A percentile compares a stretch with the other conserved stretches of the same genome.
phyloP scores from a whole-genome alignment of 2,113 vertebrate genomes.

The Poeciliopsis turrubarensis region DNA sequence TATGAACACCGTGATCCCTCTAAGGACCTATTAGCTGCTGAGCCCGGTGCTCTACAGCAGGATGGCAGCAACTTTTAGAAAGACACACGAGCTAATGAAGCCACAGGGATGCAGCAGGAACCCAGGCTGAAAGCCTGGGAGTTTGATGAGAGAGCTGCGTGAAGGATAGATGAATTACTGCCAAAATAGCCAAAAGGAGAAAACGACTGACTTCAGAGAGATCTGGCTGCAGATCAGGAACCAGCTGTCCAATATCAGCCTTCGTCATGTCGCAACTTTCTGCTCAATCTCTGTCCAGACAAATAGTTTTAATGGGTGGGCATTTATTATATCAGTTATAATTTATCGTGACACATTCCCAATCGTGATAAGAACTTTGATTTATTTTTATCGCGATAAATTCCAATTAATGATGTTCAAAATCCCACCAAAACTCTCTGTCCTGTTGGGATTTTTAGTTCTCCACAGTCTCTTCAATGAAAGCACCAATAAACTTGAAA shows the following conservation, averaged over 20 bases:
- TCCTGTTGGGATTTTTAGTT: too few relatives aligned
- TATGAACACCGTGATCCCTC: constrained; percentile 44
- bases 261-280: too few relatives aligned
- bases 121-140: not conserved
- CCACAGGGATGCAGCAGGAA: constrained; percentile 40
- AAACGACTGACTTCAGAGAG: not conserved
- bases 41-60: constrained; percentile 9
- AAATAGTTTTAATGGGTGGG: too few relatives aligned
- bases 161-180: constrained; percentile 8
- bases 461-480: too few relatives aligned
- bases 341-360: too few relatives aligned
- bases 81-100: constrained; percentile 61
- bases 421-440: too few relatives aligned
- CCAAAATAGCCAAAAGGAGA: not conserved
- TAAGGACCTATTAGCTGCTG: constrained; percentile 62
- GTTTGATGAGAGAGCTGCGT: constrained; percentile 18
- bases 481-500: too few relatives aligned
- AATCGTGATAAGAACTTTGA: too few relatives aligned
- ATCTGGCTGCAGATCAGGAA: not conserved
- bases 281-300: too few relatives aligned
- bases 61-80: constrained; percentile 40
- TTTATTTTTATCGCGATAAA: too few relatives aligned
- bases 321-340: too few relatives aligned
- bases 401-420: too few relatives aligned
- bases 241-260: not conserved